Evolutionary conservation across 2,888 invertebrate species (phyloP), one percentile per base, ranked within the genome.

Genomic region (Xestia ashworthii): DNA sequence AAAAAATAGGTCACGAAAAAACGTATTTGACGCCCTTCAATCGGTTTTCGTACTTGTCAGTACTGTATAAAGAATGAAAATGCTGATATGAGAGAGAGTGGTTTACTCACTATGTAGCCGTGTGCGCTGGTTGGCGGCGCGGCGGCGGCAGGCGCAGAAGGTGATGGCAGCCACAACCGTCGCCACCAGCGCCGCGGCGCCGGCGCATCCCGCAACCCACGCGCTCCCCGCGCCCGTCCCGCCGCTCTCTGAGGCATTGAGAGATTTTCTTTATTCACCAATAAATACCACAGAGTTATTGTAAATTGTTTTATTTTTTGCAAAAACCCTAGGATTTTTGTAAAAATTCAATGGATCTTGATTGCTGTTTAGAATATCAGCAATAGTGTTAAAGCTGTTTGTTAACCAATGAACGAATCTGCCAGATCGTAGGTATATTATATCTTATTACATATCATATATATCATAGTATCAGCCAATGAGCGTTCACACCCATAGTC

Each of bases 111-210:
- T 93, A 86, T 96, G 96, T 89, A 95, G 89, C 81, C 95, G 95
- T 72, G 95, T 95, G 87, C 95, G 95, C 85, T 94, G 97, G 92
- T 97, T 96, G 79, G 96, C 95, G 83, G 97, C 94, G 80, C 97
- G 97, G 89, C 98, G 97, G 81, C 98, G 97, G 94, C 98, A 98
- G 90, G 98, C 97, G 96, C 98, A 99, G 93, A 98, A 98, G 80
- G 98, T 97, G 86, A 97, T 98, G 78, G 98, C 97, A 86, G 98
- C 97, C 91, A 97, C 97, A 77, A 98, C 97, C 89, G 98, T 97
- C 92, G 98, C 95, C 88, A 98, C 97, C 92, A 98, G 96, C 91
- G 98, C 96, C 82, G 97, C 97, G 91, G 98, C 97, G 84, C 98
- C 98, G 73, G 98, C 97, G 89, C 98, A 97, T 82, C 98, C 97